Evolutionary conservation across 2,113 vertebrate genomes (phyloP).

Genomic region (Amblyornis subalaris): DNA sequence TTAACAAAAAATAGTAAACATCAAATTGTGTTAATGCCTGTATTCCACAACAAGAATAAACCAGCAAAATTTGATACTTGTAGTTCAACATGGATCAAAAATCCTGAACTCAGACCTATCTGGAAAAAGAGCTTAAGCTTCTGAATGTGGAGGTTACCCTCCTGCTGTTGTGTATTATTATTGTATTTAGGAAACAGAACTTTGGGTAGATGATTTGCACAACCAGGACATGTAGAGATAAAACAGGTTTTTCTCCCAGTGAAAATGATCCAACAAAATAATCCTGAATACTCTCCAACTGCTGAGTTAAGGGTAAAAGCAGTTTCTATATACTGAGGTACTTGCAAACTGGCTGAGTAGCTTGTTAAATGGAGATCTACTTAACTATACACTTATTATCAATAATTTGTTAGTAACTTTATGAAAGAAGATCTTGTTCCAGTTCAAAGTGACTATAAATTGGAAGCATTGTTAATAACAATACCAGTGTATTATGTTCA

Average conservation of each 20-base stretch:
- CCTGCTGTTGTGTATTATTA: not conserved
- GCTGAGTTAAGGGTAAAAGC: not conserved
- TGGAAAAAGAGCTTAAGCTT: not conserved
- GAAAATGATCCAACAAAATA: not conserved
- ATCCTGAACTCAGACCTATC: not conserved
- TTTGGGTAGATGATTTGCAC: not conserved
- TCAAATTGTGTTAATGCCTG: not conserved
- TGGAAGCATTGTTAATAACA: not conserved
- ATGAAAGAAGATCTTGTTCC: not conserved
- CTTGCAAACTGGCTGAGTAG: not conserved
- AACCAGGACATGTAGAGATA: not conserved
- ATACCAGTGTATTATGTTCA: not conserved
- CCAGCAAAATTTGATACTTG: not conserved
- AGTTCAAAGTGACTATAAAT: not conserved
- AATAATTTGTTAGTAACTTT: not conserved
- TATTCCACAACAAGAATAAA: not conserved
- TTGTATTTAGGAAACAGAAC: not conserved
- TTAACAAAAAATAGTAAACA: not conserved
- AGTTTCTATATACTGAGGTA: not conserved
- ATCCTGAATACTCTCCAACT: not conserved
- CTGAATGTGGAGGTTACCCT: not conserved
- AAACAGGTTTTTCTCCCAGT: not conserved
- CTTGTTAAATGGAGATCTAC: not conserved
- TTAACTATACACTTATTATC: not conserved
- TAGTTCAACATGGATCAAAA: not conserved